Evolutionary conservation across 2,797 vertebrate genomes (phyloP).

Genomic region (Poecilia gillii): DNA sequence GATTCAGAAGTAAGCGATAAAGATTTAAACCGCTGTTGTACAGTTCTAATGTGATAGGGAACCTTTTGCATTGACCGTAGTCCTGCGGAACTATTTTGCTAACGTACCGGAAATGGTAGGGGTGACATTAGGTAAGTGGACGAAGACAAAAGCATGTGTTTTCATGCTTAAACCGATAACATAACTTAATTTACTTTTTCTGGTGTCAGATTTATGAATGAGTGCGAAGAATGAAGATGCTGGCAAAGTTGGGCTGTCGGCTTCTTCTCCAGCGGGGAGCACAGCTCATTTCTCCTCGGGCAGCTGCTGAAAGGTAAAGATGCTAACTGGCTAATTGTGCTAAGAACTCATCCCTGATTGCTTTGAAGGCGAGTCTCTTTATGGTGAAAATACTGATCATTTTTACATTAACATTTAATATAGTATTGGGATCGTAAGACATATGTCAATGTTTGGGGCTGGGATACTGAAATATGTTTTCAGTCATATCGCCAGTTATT

Average conservation of each 20-base stretch:
- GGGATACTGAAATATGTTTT: background rate
- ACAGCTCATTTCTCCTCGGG: constrained; percentile 41
- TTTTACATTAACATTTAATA: background rate
- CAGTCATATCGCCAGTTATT: background rate
- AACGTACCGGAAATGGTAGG: constrained; percentile 71
- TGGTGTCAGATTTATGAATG: constrained; percentile 7
- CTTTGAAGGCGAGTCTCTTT: no score
- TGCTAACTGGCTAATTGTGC: constrained; percentile 46
- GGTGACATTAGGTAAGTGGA: constrained; percentile 75
- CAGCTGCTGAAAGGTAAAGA: constrained; percentile 70
- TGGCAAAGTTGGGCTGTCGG: constrained; percentile 73
- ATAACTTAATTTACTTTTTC: background rate
- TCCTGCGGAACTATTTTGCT: constrained; percentile 47
- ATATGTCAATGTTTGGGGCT: background rate
- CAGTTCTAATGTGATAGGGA: constrained; percentile 36
- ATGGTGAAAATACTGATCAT: background rate
- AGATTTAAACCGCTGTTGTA: background rate
- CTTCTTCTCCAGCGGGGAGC: constrained; percentile 65
- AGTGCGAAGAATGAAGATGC: constrained; percentile 23
- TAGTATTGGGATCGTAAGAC: background rate
- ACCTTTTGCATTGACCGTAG: constrained; percentile 17
- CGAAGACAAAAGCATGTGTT: constrained; percentile 48
- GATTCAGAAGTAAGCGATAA: background rate
- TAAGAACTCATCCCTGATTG: background rate
- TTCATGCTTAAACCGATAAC: background rate